Base-by-base conservation (phyloP, 2,888 invertebrate genomes). In the Hermaeophaga mercurialis region DNA sequence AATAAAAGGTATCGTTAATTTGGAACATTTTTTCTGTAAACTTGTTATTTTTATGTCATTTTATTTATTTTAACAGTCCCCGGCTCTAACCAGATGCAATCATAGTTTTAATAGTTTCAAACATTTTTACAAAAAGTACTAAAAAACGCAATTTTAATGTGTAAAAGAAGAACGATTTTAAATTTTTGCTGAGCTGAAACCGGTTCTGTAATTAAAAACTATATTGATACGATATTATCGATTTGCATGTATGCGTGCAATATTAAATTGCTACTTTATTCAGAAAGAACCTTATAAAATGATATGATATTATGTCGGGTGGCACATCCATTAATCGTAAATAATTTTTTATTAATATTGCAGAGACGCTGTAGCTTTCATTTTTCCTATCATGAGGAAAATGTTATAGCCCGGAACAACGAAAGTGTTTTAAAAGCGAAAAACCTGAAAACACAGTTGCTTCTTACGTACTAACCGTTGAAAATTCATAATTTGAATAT, bases 241-340 rank as follows among this genome's bases (percentile, higher is more conserved):
- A 69, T 69, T 69, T 67, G 66, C 68, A 67, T 66, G 66, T 63
- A 53, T 62, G 67, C 69, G 67, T 70, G 70, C 70, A 70, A 69
- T 68, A 65, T 68, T 68, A 70, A 70, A 70, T 69, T 69, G 68
- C 67, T 68, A 70, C 68, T 69, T 66, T 64, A 66, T 68, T 64
- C 58, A 44, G 41, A 46, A 45, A 17, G 43, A 53, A 53, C 49
- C 56, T 49, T 63, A 55, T 62, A 59, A 63, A 57, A 63, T n/a
- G n/a, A n/a, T 63, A 58, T 61, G 54, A 63, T 61, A 63, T 64
- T 62, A 66, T 46, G 57, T 63, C 58, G 59, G 59, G 53, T 54
- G 58, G 52, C 56, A 43, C 56, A 57, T 52, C 53, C 54, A 59
- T 59, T 61, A 57, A 33, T 60, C 59, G 55, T 59, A 54, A 44